Evolutionary conservation across 2,888 invertebrate genomes (phyloP).

Genomic region (Diachrysia chrysitis): DNA sequence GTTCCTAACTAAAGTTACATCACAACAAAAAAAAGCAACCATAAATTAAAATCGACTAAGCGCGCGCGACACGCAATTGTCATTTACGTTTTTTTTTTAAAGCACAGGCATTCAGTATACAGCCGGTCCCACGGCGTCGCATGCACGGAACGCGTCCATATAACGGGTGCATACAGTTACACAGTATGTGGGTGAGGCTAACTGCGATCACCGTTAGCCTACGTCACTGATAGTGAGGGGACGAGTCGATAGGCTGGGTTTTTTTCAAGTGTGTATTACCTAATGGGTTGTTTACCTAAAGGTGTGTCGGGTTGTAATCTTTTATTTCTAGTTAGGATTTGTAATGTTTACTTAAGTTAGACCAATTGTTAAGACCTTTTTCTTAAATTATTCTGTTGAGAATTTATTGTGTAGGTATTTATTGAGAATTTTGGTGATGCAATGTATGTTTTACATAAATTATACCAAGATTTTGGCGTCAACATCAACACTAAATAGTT

Average conservation of each 20-base stretch:
- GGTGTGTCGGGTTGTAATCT: not conserved
- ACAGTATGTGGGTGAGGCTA: slow-evolving; percentile 87
- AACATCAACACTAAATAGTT: no score
- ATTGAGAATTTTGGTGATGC: no score
- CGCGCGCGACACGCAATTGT: slow-evolving; percentile 53
- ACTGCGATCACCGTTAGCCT: slow-evolving; percentile 83
- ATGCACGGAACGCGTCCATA: slow-evolving; percentile 79
- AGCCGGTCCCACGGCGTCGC: slow-evolving; percentile 74
- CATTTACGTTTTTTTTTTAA: slow-evolving; percentile 58
- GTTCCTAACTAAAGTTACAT: not conserved
- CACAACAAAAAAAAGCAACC: slow-evolving; percentile 15
- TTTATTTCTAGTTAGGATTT: no score
- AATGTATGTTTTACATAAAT: no score
- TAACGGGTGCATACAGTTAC: slow-evolving; percentile 85
- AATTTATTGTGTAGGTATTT: no score
- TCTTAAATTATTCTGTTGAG: no score
- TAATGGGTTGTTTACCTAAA: not conserved
- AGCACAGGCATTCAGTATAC: slow-evolving; percentile 57
- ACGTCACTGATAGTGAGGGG: slow-evolving; percentile 78
- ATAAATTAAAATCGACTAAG: slow-evolving; percentile 28
- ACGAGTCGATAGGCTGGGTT: slow-evolving; percentile 33
- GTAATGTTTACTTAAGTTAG: no score
- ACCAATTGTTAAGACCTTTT: no score
- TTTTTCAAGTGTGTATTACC: not conserved
- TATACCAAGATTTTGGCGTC: no score